Conservation (phyloP, 2,113 vertebrate species). For the Saccopteryx leptura region DNA sequence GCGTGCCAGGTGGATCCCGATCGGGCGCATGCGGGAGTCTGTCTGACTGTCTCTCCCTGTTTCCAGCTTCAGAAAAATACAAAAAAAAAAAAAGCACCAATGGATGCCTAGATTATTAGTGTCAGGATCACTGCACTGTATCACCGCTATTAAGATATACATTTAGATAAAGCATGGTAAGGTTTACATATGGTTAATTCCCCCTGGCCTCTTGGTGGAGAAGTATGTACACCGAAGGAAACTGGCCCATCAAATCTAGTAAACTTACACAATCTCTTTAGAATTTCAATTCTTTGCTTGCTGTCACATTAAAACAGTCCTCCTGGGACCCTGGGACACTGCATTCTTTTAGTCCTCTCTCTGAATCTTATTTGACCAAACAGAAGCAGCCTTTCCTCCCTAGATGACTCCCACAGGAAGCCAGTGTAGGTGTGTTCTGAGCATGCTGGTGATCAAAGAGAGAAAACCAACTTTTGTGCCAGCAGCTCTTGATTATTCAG, state of each 20-base stretch:
- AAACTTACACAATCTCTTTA: constrained; percentile 48
- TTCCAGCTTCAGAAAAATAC: no score
- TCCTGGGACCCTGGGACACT: background rate
- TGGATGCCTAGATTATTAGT: background rate
- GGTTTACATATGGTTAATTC: background rate
- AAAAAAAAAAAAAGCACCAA: no score
- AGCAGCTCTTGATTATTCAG: constrained; percentile 83
- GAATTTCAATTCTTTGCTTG: constrained; percentile 12
- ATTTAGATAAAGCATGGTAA: background rate
- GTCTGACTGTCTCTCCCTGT: no score
- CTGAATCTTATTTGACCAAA: constrained; percentile 72
- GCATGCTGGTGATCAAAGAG: constrained; percentile 76
- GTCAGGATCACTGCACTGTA: background rate
- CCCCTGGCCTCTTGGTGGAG: background rate
- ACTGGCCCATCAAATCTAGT: background rate
- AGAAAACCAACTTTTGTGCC: constrained; percentile 81
- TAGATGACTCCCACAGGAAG: constrained; percentile 65
- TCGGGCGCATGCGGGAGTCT: no score
- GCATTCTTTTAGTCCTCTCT: constrained; percentile 8
- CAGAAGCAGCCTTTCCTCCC: constrained; percentile 44
- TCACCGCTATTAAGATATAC: background rate
- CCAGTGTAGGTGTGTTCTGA: constrained; percentile 69
- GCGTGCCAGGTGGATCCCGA: no score
- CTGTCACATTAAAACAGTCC: constrained; percentile 50
- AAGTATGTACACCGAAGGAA: background rate